Conservation (phyloP, 2,888 invertebrate genomes). For the Chirona hameri region DNA sequence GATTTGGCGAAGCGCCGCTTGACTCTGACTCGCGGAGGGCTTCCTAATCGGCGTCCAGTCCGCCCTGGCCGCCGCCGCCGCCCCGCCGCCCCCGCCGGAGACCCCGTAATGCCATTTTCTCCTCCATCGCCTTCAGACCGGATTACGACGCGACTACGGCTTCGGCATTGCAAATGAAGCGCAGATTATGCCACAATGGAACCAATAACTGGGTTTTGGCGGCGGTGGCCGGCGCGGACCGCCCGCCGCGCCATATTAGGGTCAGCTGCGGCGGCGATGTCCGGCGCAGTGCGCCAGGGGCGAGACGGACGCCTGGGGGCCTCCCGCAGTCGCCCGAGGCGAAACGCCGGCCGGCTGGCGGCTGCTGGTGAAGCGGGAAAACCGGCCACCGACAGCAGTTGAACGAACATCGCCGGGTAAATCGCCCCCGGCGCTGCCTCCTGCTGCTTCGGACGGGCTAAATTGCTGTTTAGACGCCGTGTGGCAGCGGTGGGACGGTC, state of each 20-base stretch:
- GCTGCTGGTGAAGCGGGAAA: too few species aligned
- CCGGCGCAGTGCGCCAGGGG: neutral
- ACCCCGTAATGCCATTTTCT: slow-evolving; percentile 27
- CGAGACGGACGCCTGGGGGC: neutral
- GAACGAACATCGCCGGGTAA: too few species aligned
- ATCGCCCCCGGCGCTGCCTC: neutral
- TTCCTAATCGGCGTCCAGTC: neutral
- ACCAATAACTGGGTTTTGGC: slow-evolving; percentile 13
- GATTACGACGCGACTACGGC: slow-evolving; percentile 25
- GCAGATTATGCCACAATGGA: slow-evolving; percentile 23
- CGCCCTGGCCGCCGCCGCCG: neutral
- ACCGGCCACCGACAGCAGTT: too few species aligned
- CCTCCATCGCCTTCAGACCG: slow-evolving; percentile 2
- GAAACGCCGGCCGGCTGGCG: too few species aligned
- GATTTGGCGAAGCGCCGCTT: neutral
- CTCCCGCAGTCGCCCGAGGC: neutral
- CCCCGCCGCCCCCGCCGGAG: neutral
- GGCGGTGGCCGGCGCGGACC: neutral
- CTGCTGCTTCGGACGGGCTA: neutral
- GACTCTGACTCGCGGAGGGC: neutral
- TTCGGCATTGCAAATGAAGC: slow-evolving; percentile 31
- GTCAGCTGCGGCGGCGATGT: neutral
- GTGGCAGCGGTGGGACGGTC: too few species aligned
- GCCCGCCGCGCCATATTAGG: neutral
- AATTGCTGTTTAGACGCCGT: too few species aligned